Evolutionary conservation across 2,888 invertebrate species (phyloP).

Genomic region (Tenthredo mesomela): DNA sequence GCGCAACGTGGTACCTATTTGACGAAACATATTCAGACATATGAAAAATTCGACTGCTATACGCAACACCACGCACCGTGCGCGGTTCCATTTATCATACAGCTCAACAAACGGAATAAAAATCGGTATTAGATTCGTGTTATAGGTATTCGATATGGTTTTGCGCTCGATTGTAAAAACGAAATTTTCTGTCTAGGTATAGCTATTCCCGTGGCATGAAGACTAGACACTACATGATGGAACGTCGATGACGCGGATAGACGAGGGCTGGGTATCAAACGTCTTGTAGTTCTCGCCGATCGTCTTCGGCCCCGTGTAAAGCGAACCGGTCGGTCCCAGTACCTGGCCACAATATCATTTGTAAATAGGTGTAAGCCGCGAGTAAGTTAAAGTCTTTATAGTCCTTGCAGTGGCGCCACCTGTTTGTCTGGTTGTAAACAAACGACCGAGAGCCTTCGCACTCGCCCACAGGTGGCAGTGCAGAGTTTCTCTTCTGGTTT

Average conservation of each 20-base stretch:
- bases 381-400: not conserved
- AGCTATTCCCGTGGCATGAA: not conserved
- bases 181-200: not conserved
- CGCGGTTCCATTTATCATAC: not conserved
- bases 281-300: not conserved
- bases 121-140: not conserved
- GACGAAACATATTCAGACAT: conserved; percentile 12
- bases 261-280: not conserved
- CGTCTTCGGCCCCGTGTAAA: not conserved
- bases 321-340: not conserved
- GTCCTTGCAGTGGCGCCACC: conserved; percentile 40
- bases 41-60: conserved; percentile 1
- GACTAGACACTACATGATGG: not conserved
- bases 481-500: not conserved
- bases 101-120: not conserved
- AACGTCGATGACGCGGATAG: conserved; percentile 15
- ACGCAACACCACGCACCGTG: not conserved
- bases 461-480: conserved; percentile 33
- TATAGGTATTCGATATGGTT: not conserved
- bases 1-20: conserved; percentile 27
- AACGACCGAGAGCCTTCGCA: not conserved
- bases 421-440: not conserved
- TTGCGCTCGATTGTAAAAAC: not conserved
- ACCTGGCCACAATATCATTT: not conserved
- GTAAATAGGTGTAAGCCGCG: not conserved